A percentile compares a stretch with the other conserved stretches of the same genome.
phyloP scores from a whole-genome alignment of 2,888 invertebrate species.

The Laspeyria flexula region DNA sequence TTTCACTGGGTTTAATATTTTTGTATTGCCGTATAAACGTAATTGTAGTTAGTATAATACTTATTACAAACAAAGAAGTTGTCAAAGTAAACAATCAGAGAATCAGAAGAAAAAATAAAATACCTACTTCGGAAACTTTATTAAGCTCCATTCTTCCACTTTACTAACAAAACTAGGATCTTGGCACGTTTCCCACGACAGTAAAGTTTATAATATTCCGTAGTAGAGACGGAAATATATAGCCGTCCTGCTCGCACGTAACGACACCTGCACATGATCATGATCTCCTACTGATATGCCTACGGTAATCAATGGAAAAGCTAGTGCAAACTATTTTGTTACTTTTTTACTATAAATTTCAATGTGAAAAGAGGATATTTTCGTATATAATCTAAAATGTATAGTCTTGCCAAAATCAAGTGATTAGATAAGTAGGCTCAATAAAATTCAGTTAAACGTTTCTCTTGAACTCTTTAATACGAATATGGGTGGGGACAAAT shows the following conservation, averaged over 20 bases:
- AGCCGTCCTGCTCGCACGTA: constrained; percentile 28
- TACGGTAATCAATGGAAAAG: constrained; percentile 6
- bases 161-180: constrained; percentile 55
- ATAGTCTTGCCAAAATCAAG: neutral
- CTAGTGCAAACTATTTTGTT: neutral
- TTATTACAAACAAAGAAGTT: constrained; percentile 1
- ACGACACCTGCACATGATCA: constrained; percentile 37
- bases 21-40: neutral
- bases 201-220: constrained; percentile 60
- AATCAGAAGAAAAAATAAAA: constrained; percentile 29
- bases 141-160: constrained; percentile 52
- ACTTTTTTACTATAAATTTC: constrained; percentile 1
- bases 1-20: neutral
- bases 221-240: constrained; percentile 35
- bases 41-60: neutral
- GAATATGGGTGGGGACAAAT: constrained; percentile 39
- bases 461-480: constrained; percentile 9
- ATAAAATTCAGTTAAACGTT: neutral
- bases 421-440: neutral
- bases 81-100: constrained; percentile 25
- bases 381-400: no score
- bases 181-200: constrained; percentile 67
- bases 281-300: constrained; percentile 17
- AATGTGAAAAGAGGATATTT: no score
- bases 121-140: constrained; percentile 43